A percentile compares a stretch with the other conserved stretches of the same genome.
Conservation (phyloP, 1,140 invertebrate genomes). For the Lasioglossum baleicum region DNA sequence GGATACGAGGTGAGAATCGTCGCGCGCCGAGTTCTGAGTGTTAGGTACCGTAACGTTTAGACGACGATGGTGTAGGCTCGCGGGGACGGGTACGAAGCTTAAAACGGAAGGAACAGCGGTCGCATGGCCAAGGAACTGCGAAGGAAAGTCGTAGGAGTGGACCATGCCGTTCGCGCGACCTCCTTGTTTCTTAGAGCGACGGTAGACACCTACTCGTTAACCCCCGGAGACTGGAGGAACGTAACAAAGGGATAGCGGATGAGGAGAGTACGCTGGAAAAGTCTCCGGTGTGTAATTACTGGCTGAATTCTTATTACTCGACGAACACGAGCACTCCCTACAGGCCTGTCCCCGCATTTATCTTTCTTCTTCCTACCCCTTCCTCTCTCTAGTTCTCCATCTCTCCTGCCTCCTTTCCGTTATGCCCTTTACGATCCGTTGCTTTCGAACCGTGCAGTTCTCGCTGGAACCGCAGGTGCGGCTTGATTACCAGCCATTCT, state of each 20-base stretch:
- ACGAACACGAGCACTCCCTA: constrained; percentile 52
- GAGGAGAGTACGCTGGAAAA: constrained; percentile 55
- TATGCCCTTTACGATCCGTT: constrained; percentile 29
- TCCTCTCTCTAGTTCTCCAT: background rate
- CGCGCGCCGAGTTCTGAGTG: too few relatives aligned
- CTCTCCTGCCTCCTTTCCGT: background rate
- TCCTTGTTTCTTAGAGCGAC: constrained; percentile 55
- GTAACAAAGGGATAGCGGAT: constrained; percentile 56
- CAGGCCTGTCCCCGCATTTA: constrained; percentile 56
- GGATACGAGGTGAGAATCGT: too few relatives aligned
- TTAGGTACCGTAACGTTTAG: background rate
- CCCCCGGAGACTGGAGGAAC: constrained; percentile 53
- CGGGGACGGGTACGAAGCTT: background rate
- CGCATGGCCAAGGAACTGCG: constrained; percentile 17
- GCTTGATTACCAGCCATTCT: constrained; percentile 27
- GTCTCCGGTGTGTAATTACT: constrained; percentile 69
- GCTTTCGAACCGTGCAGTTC: background rate
- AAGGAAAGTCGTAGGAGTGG: background rate
- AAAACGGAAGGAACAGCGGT: constrained; percentile 17
- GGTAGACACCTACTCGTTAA: constrained; percentile 62
- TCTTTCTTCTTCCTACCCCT: constrained; percentile 9
- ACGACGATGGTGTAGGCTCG: background rate
- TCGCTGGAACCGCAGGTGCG: constrained; percentile 1
- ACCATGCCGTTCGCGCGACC: constrained; percentile 21
- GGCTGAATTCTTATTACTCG: constrained; percentile 67